A percentile compares a stretch with the other conserved stretches of the same genome.
Conservation (phyloP, 2,888 invertebrate species). For the Drosophila vallismaia region DNA sequence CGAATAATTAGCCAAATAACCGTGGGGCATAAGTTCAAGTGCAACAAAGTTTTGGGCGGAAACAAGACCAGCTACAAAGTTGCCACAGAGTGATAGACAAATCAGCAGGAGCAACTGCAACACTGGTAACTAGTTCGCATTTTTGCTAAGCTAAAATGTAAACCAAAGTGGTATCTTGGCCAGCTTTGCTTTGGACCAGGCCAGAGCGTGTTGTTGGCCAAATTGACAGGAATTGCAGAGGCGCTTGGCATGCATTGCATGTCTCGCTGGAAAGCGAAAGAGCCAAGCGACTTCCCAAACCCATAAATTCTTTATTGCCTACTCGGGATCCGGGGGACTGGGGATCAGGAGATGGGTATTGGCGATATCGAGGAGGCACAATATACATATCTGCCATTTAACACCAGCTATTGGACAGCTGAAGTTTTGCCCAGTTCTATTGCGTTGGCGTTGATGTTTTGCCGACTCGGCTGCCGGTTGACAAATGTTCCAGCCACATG, state of each 20-base stretch:
- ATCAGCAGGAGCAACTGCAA: conserved; percentile 37
- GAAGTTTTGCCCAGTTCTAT: conserved; percentile 25
- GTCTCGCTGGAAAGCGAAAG: conserved; percentile 22
- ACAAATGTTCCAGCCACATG: conserved; percentile 74
- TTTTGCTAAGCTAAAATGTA: conserved; percentile 49
- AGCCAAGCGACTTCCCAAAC: conserved; percentile 64
- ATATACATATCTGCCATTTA: conserved; percentile 36
- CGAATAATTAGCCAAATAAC: conserved; percentile 79
- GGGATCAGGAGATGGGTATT: background rate
- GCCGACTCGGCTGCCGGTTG: conserved; percentile 71
- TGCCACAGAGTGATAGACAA: conserved; percentile 60
- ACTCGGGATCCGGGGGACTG: conserved; percentile 14
- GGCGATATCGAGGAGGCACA: conserved; percentile 17
- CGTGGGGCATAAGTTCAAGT: conserved; percentile 77
- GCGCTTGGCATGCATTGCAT: conserved; percentile 73
- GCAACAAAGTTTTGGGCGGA: conserved; percentile 65
- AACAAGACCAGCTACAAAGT: conserved; percentile 60
- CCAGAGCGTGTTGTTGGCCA: conserved; percentile 36
- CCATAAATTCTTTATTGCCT: conserved; percentile 73
- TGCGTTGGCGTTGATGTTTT: conserved; percentile 67
- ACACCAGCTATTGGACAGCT: conserved; percentile 33
- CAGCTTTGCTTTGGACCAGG: conserved; percentile 13
- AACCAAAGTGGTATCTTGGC: conserved; percentile 39
- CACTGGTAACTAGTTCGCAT: conserved; percentile 51
- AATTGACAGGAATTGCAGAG: conserved; percentile 75